These are phyloP conservation scores for Elmis aenea DNA, from an alignment of 2,888 invertebrate species.

Conservation along the genomic window DNA sequence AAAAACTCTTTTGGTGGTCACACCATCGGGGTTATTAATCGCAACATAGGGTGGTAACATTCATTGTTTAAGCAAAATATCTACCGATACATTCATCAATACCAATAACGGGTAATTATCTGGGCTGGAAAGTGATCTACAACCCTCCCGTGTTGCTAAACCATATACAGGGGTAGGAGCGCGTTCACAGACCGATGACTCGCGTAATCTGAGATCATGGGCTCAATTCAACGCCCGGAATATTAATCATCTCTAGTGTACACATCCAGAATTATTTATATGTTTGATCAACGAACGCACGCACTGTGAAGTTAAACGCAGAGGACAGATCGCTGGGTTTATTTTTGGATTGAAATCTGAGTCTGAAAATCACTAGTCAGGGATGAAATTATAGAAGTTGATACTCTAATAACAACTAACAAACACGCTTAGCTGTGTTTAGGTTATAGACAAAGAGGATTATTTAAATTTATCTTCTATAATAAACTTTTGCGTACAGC, in stretches of 20 bases:
- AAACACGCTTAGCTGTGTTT: no score
- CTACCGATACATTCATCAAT: slow-evolving; percentile 38
- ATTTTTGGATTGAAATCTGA: no score
- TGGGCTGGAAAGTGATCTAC: slow-evolving; percentile 39
- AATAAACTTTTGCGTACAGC: no score
- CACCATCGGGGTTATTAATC: neutral
- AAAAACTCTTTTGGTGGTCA: neutral
- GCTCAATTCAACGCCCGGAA: slow-evolving; percentile 28
- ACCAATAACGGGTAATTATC: slow-evolving; percentile 43
- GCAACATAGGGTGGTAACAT: no score
- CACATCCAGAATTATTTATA: slow-evolving; percentile 34
- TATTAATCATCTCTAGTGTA: slow-evolving; percentile 36
- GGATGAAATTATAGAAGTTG: no score
- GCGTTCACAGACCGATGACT: slow-evolving; percentile 39
- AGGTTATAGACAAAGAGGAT: no score
- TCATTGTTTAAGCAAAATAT: no score
- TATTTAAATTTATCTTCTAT: no score
- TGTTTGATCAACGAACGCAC: slow-evolving; percentile 33
- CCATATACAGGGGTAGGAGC: slow-evolving; percentile 30
- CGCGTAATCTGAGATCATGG: slow-evolving; percentile 38
- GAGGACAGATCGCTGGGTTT: slow-evolving; percentile 11
- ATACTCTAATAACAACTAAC: no score
- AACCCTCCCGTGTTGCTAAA: slow-evolving; percentile 34
- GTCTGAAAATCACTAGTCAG: no score
- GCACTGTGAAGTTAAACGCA: slow-evolving; percentile 33